phyloP scores from a whole-genome alignment of 2,888 invertebrate species.

The Neoscelio sp. region DNA sequence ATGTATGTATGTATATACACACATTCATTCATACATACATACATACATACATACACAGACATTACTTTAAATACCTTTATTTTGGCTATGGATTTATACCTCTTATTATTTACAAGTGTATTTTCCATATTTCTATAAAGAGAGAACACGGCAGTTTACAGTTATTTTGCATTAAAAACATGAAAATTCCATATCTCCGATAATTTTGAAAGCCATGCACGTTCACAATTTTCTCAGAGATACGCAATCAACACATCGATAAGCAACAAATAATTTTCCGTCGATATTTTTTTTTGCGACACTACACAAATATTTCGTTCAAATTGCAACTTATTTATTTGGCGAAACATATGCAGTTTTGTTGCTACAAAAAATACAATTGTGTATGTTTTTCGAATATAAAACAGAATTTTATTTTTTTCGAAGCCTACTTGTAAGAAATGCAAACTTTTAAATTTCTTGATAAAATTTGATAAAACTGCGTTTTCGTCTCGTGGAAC shows the following conservation, averaged over 20 bases:
- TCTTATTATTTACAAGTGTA: slow-evolving; percentile 52
- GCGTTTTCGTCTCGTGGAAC: slow-evolving; percentile 1
- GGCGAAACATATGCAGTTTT: too few species aligned
- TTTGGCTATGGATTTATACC: slow-evolving; percentile 42
- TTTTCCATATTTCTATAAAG: slow-evolving; percentile 35
- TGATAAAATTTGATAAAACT: too few species aligned
- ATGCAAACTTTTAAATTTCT: too few species aligned
- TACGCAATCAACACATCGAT: neutral
- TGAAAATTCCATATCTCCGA: neutral
- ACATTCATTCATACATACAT: slow-evolving; percentile 57
- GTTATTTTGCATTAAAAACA: slow-evolving; percentile 17
- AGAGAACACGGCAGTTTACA: slow-evolving; percentile 63
- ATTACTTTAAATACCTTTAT: slow-evolving; percentile 60
- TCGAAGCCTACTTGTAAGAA: too few species aligned
- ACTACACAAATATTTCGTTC: slow-evolving; percentile 27
- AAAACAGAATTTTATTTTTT: too few species aligned
- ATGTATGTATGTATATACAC: slow-evolving; percentile 53
- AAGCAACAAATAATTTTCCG: slow-evolving; percentile 10
- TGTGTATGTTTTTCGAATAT: too few species aligned
- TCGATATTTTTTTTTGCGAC: neutral
- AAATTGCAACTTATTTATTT: too few species aligned
- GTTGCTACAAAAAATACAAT: too few species aligned
- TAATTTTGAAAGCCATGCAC: too few species aligned
- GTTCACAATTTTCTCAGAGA: too few species aligned
- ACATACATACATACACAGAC: slow-evolving; percentile 34